Evolutionary conservation across 2,113 vertebrate species (phyloP).

Genomic region (Dasyurus viverrinus): DNA sequence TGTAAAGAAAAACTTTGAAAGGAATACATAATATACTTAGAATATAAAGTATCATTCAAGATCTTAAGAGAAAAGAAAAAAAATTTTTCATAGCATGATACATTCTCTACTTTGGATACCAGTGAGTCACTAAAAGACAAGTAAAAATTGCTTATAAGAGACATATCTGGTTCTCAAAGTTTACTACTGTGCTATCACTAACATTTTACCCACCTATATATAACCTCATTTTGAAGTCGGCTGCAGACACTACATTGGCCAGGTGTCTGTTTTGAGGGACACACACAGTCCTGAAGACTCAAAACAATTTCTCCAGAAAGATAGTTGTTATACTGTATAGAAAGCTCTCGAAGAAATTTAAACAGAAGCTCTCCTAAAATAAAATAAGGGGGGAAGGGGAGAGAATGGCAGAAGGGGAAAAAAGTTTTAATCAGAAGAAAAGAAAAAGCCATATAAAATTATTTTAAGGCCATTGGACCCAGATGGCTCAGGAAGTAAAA

Average conservation of each 20-base stretch:
- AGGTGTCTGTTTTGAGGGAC: slow-evolving; percentile 32
- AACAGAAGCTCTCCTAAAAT: slow-evolving; percentile 77
- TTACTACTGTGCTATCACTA: neutral
- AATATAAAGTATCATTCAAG: neutral
- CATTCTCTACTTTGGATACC: neutral
- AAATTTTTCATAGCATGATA: neutral
- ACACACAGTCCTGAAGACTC: slow-evolving; percentile 45
- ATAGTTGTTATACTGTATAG: slow-evolving; percentile 75
- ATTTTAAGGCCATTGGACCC: neutral
- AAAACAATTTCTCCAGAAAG: slow-evolving; percentile 55
- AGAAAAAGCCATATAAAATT: neutral
- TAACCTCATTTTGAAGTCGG: neutral
- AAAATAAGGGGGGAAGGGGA: neutral
- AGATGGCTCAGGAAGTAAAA: too few relatives aligned
- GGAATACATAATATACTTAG: neutral
- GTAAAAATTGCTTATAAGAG: neutral
- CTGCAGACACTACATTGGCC: slow-evolving; percentile 70
- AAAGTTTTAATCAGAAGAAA: neutral
- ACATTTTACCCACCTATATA: slow-evolving; percentile 70
- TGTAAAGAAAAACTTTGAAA: neutral
- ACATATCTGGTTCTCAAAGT: neutral
- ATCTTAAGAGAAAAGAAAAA: neutral
- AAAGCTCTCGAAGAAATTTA: slow-evolving; percentile 78
- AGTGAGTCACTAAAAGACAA: neutral
- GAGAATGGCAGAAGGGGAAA: neutral